phyloP scores from a whole-genome alignment of 2,888 invertebrate species.

The Tillus elongatus region DNA sequence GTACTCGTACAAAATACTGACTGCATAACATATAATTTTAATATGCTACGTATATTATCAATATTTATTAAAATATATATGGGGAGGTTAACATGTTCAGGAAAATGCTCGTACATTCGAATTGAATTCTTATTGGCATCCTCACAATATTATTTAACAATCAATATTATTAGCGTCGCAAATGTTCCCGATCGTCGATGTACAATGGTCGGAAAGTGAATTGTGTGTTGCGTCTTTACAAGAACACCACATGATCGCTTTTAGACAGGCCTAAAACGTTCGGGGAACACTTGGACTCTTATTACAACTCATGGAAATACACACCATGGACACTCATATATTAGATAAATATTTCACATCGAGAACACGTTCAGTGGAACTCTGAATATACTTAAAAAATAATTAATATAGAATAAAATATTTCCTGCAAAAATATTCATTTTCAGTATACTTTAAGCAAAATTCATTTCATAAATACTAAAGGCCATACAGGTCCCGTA shows the following conservation, averaged over 20 bases:
- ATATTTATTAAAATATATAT: constrained; percentile 38
- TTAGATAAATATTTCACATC: constrained; percentile 40
- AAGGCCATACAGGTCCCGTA: constrained; percentile 32
- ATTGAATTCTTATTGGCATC: constrained; percentile 39
- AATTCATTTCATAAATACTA: constrained; percentile 31
- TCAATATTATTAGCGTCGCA: constrained; percentile 30
- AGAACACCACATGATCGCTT: background rate
- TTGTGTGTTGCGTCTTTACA: background rate
- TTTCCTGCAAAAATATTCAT: constrained; percentile 36
- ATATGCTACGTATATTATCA: constrained; percentile 38
- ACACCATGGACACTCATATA: constrained; percentile 33
- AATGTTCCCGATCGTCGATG: constrained; percentile 25
- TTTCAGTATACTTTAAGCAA: constrained; percentile 36
- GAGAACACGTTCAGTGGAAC: constrained; percentile 45
- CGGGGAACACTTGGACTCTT: too few relatives aligned
- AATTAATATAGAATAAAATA: constrained; percentile 31
- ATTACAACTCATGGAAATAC: too few relatives aligned
- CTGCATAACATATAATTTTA: constrained; percentile 34
- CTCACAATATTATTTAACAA: constrained; percentile 40
- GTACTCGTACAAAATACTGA: constrained; percentile 45
- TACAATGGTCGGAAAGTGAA: constrained; percentile 9
- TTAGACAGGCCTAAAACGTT: too few relatives aligned
- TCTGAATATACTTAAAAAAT: constrained; percentile 37
- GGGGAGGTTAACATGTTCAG: constrained; percentile 37
- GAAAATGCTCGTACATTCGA: constrained; percentile 33